Conservation (phyloP, 2,113 vertebrate genomes). For the Myrmecobius fasciatus region DNA sequence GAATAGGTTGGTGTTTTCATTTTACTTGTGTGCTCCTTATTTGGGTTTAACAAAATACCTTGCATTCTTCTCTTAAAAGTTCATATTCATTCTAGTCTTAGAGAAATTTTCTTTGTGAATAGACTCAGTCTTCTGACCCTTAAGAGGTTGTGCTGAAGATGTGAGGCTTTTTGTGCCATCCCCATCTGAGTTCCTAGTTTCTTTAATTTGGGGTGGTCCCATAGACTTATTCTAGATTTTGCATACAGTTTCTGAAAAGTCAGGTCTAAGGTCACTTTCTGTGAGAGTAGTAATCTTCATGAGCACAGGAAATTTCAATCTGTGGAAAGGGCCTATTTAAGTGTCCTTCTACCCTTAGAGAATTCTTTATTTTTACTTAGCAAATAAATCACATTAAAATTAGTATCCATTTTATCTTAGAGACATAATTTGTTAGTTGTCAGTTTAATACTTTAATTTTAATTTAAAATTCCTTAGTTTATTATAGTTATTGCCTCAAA, state of each 20-base stretch:
- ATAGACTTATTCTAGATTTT: not conserved
- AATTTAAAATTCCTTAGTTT: not conserved
- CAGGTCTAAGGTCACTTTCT: not conserved
- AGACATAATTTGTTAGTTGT: not conserved
- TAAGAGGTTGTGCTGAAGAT: not conserved
- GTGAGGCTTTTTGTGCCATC: not conserved
- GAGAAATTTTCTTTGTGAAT: not conserved
- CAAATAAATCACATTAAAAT: not conserved
- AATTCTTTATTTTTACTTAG: constrained; percentile 6
- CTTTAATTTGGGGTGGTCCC: not conserved
- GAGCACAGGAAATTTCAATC: not conserved
- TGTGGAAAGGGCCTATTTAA: not conserved
- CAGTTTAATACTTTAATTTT: not conserved
- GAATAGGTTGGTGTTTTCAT: constrained; percentile 85
- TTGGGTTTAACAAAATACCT: not conserved
- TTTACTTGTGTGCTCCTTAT: not conserved
- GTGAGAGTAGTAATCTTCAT: not conserved
- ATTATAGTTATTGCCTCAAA: not conserved
- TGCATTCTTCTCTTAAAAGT: not conserved
- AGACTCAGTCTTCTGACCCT: not conserved
- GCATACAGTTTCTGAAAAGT: not conserved
- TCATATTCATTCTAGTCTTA: not conserved
- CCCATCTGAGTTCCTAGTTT: not conserved
- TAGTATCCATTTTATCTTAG: not conserved
- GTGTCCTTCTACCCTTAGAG: not conserved